A percentile compares a stretch with the other conserved stretches of the same genome.
Conservation (phyloP, 2,888 invertebrate species). For the Oligia latruncula region DNA sequence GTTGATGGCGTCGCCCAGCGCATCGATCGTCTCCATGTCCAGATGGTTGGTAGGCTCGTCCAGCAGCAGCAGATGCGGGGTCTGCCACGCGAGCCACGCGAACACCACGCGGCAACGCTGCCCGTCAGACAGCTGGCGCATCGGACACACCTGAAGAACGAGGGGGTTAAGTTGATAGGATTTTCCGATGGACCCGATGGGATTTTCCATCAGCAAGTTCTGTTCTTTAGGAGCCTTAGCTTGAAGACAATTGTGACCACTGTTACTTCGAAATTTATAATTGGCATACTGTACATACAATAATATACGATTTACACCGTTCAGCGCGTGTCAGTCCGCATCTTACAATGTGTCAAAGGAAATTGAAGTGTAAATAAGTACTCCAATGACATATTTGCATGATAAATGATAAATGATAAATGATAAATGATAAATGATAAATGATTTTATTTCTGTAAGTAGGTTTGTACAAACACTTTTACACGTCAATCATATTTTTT, state of each 20-base stretch:
- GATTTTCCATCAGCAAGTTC: background rate
- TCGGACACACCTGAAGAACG: slow-evolving; percentile 94
- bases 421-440: too few species aligned
- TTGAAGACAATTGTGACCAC: background rate
- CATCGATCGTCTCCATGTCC: slow-evolving; percentile 99
- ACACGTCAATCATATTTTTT: too few species aligned
- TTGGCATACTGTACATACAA: background rate
- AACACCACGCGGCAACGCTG: slow-evolving; percentile 99
- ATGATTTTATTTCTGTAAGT: too few species aligned
- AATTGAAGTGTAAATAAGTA: background rate
- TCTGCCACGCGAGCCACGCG: slow-evolving; percentile 99
- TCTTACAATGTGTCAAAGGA: background rate
- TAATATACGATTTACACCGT: background rate
- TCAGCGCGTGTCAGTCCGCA: background rate
- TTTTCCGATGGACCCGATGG: too few species aligned
- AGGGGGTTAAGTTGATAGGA: background rate
- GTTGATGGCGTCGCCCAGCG: slow-evolving; percentile 98
- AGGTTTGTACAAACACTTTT: too few species aligned
- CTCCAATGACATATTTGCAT: background rate
- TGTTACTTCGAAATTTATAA: background rate
- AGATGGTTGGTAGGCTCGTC: slow-evolving; percentile 97
- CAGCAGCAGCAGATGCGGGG: slow-evolving; percentile 97
- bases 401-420: too few species aligned
- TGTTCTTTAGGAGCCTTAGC: background rate
- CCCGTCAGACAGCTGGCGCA: slow-evolving; percentile 98